Conservation (phyloP, 2,888 invertebrate genomes). For the Byasa hedistus region DNA sequence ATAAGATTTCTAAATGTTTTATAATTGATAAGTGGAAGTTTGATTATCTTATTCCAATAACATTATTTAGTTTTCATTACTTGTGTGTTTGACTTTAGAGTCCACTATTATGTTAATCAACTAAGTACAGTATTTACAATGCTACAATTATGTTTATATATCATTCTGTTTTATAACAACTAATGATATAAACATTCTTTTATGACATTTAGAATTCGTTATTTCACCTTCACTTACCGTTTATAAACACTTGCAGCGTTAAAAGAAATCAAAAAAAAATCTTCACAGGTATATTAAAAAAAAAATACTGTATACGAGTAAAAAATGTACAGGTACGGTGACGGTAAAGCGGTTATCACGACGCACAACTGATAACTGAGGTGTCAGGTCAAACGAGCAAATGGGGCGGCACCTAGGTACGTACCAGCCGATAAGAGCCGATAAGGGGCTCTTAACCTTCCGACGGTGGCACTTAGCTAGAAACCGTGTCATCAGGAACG, state of each 20-base stretch:
- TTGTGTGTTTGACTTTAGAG: no score
- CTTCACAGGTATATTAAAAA: slow-evolving; percentile 32
- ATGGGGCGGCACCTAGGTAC: slow-evolving; percentile 71
- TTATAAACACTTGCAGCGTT: neutral
- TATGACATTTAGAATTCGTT: neutral
- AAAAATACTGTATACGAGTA: slow-evolving; percentile 38
- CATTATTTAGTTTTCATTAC: no score
- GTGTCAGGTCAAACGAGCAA: slow-evolving; percentile 80
- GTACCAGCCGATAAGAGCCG: slow-evolving; percentile 65
- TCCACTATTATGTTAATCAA: no score
- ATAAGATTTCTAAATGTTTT: no score
- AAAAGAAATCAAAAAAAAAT: neutral
- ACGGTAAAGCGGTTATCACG: slow-evolving; percentile 68
- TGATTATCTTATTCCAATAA: no score
- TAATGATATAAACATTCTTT: no score
- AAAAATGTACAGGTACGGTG: slow-evolving; percentile 69
- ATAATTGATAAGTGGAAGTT: no score
- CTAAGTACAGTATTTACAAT: no score
- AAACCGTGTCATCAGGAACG: slow-evolving; percentile 29
- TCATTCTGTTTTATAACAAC: no score
- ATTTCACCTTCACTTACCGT: neutral
- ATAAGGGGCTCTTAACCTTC: slow-evolving; percentile 80
- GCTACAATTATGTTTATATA: no score
- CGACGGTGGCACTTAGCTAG: slow-evolving; percentile 44
- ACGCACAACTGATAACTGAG: slow-evolving; percentile 73